Evolutionary conservation across 2,888 invertebrate species (phyloP).

Genomic region (Oscheius myriophilus): DNA sequence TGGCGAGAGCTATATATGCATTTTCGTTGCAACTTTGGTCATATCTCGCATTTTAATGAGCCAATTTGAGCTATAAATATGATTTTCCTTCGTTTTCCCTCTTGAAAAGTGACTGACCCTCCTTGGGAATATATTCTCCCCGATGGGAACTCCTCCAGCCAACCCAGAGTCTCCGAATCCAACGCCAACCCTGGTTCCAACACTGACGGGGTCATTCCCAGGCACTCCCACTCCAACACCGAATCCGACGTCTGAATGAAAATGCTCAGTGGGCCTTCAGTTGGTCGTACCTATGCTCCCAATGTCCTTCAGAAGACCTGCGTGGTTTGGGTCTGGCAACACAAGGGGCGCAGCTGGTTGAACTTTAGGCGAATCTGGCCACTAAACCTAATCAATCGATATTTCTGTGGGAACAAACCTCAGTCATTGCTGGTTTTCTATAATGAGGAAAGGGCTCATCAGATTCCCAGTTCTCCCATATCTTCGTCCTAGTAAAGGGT

Average conservation of each 20-base stretch:
- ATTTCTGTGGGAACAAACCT: not conserved
- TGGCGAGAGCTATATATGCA: too few species aligned
- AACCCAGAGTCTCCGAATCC: conserved; percentile 56
- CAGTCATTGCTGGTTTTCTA: conserved; percentile 1
- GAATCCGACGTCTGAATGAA: conserved; percentile 53
- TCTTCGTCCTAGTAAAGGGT: not conserved
- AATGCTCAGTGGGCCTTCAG: not conserved
- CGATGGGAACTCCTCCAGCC: conserved; percentile 53
- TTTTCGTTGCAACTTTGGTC: too few species aligned
- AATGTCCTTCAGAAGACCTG: conserved; percentile 48
- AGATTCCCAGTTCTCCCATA: conserved; percentile 20
- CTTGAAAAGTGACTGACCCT: conserved; percentile 28
- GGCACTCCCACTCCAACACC: conserved; percentile 55
- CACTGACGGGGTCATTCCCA: conserved; percentile 57
- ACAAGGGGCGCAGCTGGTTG: conserved; percentile 6
- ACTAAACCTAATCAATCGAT: not conserved
- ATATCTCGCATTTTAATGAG: too few species aligned
- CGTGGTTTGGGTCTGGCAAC: conserved; percentile 41
- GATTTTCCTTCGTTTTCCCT: too few species aligned
- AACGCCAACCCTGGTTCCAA: conserved; percentile 51
- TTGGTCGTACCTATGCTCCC: conserved; percentile 34
- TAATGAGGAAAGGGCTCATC: conserved; percentile 13
- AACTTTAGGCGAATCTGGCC: conserved; percentile 1
- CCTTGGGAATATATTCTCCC: conserved; percentile 48
- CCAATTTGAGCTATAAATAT: too few species aligned